Percentiles rank a stretch among this genome's conserved stretches.
Evolutionary conservation across 2,797 vertebrate species (phyloP).

Genomic region (Peromyscus eremicus): DNA sequence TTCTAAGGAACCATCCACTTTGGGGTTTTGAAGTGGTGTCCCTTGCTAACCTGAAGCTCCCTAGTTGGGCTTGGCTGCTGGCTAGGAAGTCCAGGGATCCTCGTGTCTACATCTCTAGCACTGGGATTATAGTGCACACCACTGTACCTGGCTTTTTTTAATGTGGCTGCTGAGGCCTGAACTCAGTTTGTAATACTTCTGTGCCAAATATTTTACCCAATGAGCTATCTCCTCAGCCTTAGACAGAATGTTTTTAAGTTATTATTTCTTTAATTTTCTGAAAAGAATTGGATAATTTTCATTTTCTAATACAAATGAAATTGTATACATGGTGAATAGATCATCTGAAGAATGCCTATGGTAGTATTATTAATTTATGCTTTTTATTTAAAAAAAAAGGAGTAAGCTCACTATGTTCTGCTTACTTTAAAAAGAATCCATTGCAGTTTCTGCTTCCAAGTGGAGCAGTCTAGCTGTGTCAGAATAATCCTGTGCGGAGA

Average conservation of each 20-base stretch:
- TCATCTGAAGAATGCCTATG: background rate
- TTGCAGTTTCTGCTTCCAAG: background rate
- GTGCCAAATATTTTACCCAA: background rate
- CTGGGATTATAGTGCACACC: background rate
- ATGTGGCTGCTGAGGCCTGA: background rate
- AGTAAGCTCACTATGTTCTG: background rate
- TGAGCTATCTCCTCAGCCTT: background rate
- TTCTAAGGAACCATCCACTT: background rate
- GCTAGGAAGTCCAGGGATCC: background rate
- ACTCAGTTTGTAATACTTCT: background rate
- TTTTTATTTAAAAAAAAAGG: background rate
- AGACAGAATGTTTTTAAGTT: background rate
- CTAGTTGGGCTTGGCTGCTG: background rate
- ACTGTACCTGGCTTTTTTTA: background rate
- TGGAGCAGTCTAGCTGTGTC: slow-evolving; percentile 36
- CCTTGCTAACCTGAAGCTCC: background rate
- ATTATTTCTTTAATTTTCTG: background rate
- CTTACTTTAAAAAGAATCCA: background rate
- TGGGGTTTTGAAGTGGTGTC: background rate
- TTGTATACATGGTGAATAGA: background rate
- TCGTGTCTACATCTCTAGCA: no score
- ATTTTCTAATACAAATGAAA: slow-evolving; percentile 35
- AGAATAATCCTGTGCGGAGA: background rate
- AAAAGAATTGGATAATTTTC: background rate
- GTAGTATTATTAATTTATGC: background rate